Conservation (phyloP, 2,888 invertebrate species). For the Drosophila differens region DNA sequence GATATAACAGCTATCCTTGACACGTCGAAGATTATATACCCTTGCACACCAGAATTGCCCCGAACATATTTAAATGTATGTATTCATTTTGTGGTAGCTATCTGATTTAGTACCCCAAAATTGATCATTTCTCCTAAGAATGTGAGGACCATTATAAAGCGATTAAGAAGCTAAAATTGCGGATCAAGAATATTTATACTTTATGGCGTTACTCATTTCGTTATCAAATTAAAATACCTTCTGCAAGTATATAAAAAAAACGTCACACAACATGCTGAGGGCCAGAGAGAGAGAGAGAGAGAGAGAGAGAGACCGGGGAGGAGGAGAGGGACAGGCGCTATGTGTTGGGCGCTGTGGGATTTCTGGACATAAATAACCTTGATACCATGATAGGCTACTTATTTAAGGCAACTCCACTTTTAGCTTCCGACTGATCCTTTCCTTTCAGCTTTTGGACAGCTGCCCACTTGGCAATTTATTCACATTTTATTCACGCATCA, state of each 20-base stretch:
- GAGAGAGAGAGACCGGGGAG: conserved; percentile 5
- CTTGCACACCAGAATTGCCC: neutral
- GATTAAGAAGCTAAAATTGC: neutral
- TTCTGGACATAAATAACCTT: conserved; percentile 60
- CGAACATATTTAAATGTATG: neutral
- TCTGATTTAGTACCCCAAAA: neutral
- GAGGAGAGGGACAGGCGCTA: conserved; percentile 5
- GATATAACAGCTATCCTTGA: neutral
- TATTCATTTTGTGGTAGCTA: neutral
- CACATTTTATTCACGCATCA: conserved; percentile 62
- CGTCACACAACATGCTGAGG: neutral
- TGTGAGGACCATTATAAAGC: neutral
- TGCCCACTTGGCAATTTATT: conserved; percentile 60
- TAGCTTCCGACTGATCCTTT: conserved; percentile 24
- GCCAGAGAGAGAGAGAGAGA: conserved; percentile 3
- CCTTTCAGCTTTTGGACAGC: conserved; percentile 28
- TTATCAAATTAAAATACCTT: neutral
- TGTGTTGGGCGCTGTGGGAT: conserved; percentile 26
- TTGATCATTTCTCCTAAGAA: neutral
- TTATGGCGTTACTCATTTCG: neutral
- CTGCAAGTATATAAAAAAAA: conserved; percentile 3
- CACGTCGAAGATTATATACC: conserved; percentile 1
- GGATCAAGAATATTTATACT: neutral
- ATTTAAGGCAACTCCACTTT: conserved; percentile 45
- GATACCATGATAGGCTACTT: conserved; percentile 53